Percentiles rank a stretch among this genome's conserved stretches.
Evolutionary conservation across 2,113 vertebrate genomes (phyloP).

Genomic region (Toxotes chatareus): DNA sequence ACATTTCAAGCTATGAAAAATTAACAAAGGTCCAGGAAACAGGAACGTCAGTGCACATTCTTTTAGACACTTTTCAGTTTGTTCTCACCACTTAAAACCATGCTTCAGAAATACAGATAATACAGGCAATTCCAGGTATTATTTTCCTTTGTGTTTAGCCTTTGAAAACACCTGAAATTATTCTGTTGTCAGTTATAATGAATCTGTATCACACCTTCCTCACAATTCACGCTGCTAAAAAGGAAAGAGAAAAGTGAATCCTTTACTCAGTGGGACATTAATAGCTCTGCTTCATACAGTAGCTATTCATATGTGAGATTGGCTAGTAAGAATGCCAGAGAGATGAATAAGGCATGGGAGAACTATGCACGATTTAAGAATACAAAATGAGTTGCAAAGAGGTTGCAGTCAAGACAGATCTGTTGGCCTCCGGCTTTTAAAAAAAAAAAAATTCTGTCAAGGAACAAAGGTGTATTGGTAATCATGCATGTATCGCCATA

Average conservation of each 20-base stretch:
- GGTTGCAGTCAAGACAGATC: conserved; percentile 36
- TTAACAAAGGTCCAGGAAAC: conserved; percentile 11
- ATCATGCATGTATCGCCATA: conserved; percentile 22
- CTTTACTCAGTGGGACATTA: conserved; percentile 46
- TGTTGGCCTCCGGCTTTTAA: conserved; percentile 36
- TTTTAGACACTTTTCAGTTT: conserved; percentile 12
- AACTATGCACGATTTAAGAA: conserved; percentile 50
- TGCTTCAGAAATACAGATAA: conserved; percentile 7
- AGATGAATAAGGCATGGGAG: conserved; percentile 58
- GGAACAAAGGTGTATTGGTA: conserved; percentile 48
- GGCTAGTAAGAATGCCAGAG: conserved; percentile 39
- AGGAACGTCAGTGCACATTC: conserved; percentile 8
- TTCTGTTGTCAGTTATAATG: neutral
- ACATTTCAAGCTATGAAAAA: neutral
- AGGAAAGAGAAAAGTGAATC: conserved; percentile 29
- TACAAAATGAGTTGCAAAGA: conserved; percentile 55
- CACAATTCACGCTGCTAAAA: conserved; percentile 15
- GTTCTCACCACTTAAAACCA: neutral
- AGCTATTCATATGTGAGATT: conserved; percentile 55
- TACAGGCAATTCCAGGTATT: neutral
- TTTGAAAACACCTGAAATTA: conserved; percentile 25
- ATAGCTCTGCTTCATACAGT: conserved; percentile 49
- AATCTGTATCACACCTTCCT: conserved; percentile 12
- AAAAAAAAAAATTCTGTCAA: conserved; percentile 29
- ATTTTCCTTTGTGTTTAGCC: conserved; percentile 21